Conservation (phyloP, 2,888 invertebrate genomes). For the Malthinus flaveolus region DNA sequence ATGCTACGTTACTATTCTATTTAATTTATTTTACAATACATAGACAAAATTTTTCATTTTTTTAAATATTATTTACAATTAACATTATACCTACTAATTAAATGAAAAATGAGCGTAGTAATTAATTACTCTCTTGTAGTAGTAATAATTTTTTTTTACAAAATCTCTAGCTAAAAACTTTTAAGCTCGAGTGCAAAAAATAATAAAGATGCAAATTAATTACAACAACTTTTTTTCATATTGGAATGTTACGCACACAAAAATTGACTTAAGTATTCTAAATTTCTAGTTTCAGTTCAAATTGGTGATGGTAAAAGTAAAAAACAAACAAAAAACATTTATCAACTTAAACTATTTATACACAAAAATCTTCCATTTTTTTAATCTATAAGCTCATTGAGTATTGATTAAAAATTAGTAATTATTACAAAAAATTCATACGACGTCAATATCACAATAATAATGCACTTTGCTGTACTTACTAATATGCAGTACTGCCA, state of each 20-base stretch:
- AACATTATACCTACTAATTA: no score
- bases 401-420: slow-evolving; percentile 4
- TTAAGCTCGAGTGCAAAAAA: slow-evolving; percentile 2
- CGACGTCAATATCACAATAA: slow-evolving; percentile 42
- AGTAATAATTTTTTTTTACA: neutral
- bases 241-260: no score
- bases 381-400: slow-evolving; percentile 3
- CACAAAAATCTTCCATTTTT: neutral
- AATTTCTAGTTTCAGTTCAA: no score
- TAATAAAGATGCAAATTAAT: neutral
- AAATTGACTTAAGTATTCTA: no score
- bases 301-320: no score
- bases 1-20: slow-evolving; percentile 33
- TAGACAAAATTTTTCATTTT: slow-evolving; percentile 3
- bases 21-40: slow-evolving; percentile 23
- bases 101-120: neutral
- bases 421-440: slow-evolving; percentile 9
- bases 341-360: no score
- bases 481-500: slow-evolving; percentile 13
- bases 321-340: no score
- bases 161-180: slow-evolving; percentile 1
- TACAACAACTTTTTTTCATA: no score
- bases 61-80: slow-evolving; percentile 20
- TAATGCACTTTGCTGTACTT: slow-evolving; percentile 37
- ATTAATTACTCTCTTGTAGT: no score